phyloP scores from a whole-genome alignment of 2,888 invertebrate genomes.

The Apotomis capreana region DNA sequence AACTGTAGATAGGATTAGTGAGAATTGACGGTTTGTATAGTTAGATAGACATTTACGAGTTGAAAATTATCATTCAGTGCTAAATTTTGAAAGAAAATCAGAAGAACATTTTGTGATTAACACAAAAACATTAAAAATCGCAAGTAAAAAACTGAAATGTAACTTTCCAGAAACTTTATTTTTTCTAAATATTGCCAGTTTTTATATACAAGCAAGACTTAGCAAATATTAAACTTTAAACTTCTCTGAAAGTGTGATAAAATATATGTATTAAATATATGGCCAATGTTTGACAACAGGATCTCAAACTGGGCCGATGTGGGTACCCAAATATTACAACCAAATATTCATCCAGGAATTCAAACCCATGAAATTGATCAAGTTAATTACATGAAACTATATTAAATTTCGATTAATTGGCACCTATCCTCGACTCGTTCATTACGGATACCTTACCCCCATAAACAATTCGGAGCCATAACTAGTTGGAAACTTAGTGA shows the following conservation, averaged over 20 bases:
- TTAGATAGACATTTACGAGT: neutral
- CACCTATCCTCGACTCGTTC: slow-evolving; percentile 44
- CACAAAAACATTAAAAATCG: no score
- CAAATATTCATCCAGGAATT: neutral
- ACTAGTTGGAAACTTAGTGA: slow-evolving; percentile 58
- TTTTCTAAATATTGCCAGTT: no score
- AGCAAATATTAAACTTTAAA: no score
- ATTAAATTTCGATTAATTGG: slow-evolving; percentile 38
- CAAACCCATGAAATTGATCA: slow-evolving; percentile 16
- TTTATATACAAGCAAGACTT: no score
- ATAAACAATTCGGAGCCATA: slow-evolving; percentile 52
- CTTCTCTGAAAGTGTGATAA: no score
- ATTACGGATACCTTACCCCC: slow-evolving; percentile 51
- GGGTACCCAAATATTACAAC: neutral
- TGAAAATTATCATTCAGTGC: neutral
- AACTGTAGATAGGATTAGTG: neutral
- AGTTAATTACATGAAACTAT: slow-evolving; percentile 38
- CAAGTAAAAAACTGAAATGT: no score
- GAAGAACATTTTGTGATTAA: no score
- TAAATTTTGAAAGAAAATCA: no score
- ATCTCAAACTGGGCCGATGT: neutral
- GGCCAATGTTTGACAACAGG: no score
- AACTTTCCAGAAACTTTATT: no score
- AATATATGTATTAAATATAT: no score
- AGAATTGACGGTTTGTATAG: neutral